Evolutionary conservation across 2,113 vertebrate genomes (phyloP).

Genomic region (Cacatua alba): DNA sequence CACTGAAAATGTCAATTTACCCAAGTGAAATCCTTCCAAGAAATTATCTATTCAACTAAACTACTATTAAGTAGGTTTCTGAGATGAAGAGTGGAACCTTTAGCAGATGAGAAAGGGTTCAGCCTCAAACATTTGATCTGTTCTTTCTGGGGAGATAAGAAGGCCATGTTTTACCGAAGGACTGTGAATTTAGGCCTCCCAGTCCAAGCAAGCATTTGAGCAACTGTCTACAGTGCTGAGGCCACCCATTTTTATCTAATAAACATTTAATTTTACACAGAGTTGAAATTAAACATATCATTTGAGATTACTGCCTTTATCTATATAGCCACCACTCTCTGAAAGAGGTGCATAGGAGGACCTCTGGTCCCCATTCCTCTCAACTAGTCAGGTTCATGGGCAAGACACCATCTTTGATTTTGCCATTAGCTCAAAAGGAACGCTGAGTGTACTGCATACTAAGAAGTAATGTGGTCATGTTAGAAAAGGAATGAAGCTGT

Average conservation of each 20-base stretch:
- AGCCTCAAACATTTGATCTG: not conserved
- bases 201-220: not conserved
- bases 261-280: not conserved
- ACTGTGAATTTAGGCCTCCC: not conserved
- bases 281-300: not conserved
- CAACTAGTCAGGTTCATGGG: not conserved
- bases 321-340: not conserved
- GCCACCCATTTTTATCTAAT: not conserved
- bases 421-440: not conserved
- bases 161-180: not conserved
- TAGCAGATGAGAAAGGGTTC: not conserved
- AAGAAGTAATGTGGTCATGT: not conserved
- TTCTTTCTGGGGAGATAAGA: not conserved
- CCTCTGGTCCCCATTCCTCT: not conserved
- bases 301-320: not conserved
- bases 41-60: not conserved
- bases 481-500: not conserved
- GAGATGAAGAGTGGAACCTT: not conserved
- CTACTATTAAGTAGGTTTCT: not conserved
- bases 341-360: rapidly evolving
- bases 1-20: not conserved
- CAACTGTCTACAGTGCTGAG: not conserved
- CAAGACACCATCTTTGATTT: not conserved
- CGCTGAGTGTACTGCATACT: not conserved
- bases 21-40: not conserved